Percentiles rank a stretch among this genome's conserved stretches.
Evolutionary conservation across 2,113 vertebrate genomes (phyloP).

Genomic region (Sardina pilchardus): DNA sequence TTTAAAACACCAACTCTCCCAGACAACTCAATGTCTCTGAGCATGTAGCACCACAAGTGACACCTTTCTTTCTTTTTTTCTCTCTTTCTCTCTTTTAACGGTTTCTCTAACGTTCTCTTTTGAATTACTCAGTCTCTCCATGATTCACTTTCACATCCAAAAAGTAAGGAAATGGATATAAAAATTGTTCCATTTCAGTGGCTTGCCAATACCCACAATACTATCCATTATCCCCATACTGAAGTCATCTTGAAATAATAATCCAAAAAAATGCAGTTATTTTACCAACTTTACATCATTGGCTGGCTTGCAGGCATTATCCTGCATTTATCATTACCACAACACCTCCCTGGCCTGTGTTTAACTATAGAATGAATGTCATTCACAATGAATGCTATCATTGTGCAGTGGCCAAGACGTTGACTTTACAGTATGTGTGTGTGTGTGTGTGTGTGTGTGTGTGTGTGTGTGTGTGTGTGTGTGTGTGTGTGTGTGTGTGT

Average conservation of each 20-base stretch:
- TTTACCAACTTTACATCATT: neutral
- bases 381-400: neutral
- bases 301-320: constrained; percentile 40
- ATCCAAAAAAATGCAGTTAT: neutral
- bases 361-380: neutral
- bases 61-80: neutral
- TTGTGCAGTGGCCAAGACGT: constrained; percentile 17
- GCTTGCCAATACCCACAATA: neutral
- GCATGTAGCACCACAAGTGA: neutral
- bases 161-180: neutral
- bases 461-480: constrained; percentile 33
- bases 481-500: constrained; percentile 36
- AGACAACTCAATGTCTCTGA: constrained; percentile 6
- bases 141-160: neutral
- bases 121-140: neutral
- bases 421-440: constrained; percentile 22
- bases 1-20: constrained; percentile 9
- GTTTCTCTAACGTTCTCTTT: neutral
- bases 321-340: constrained; percentile 27
- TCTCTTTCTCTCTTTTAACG: neutral
- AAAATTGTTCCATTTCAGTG: neutral
- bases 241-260: neutral
- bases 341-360: neutral
- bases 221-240: neutral
- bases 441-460: constrained; percentile 31